phyloP scores from a whole-genome alignment of 2,113 vertebrate species.

The Anhinga rufa region DNA sequence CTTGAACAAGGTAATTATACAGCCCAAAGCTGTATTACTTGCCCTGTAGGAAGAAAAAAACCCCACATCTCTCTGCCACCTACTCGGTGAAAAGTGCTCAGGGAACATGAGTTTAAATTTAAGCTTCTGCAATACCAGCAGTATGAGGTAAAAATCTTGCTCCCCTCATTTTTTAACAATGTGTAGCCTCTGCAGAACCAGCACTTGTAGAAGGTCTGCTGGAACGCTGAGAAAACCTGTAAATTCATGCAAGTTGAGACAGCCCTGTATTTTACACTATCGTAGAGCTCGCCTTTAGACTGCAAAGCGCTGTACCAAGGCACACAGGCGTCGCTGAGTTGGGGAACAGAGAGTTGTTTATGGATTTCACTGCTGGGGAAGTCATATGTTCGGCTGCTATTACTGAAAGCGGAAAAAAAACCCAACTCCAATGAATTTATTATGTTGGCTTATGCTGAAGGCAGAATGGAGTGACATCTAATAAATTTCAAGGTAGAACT shows the following conservation, averaged over 20 bases:
- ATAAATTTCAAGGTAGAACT: background rate
- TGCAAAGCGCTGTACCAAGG: background rate
- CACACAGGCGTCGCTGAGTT: rapidly evolving
- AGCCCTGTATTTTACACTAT: rapidly evolving
- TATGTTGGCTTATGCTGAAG: background rate
- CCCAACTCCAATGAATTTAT: too few species aligned
- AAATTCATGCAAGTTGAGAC: background rate
- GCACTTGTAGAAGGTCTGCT: background rate
- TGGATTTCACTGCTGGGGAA: background rate
- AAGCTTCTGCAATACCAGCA: background rate
- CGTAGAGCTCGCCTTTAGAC: background rate
- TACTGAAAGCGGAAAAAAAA: background rate
- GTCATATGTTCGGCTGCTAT: rapidly evolving
- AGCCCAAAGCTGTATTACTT: background rate
- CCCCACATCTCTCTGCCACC: background rate
- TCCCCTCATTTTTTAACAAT: background rate
- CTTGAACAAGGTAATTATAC: background rate
- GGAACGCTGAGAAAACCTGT: background rate
- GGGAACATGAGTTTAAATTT: background rate
- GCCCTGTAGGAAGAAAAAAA: background rate
- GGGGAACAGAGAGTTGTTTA: background rate
- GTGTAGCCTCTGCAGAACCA: background rate
- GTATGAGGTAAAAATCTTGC: background rate
- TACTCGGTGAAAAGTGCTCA: background rate
- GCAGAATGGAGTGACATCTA: background rate